Evolutionary conservation across 2,113 vertebrate species (phyloP).

Genomic region (Hydropotes inermis): DNA sequence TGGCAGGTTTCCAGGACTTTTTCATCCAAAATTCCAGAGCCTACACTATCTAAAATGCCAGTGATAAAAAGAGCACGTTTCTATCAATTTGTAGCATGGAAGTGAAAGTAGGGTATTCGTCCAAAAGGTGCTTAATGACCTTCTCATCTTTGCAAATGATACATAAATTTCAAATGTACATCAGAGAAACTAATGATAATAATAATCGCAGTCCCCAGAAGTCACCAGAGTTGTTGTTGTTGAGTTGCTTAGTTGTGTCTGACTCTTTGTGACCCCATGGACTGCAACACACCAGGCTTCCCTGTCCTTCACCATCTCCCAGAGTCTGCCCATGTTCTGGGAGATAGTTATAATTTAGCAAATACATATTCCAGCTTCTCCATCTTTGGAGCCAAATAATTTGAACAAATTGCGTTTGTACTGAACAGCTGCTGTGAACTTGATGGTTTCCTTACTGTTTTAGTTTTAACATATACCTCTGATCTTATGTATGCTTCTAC

Average conservation of each 20-base stretch:
- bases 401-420: accelerated
- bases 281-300: neutral
- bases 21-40: neutral
- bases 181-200: neutral
- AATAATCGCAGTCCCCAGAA: accelerated
- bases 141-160: neutral
- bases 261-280: neutral
- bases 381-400: neutral
- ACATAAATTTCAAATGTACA: neutral
- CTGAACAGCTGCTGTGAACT: neutral
- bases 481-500: neutral
- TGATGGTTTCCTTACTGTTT: neutral
- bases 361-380: accelerated
- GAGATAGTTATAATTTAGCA: neutral
- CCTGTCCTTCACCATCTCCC: neutral
- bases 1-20: neutral
- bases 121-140: neutral
- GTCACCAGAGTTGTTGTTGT: neutral
- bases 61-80: neutral
- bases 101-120: neutral
- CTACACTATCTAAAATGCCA: neutral
- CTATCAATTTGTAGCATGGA: too few species aligned
- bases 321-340: neutral
- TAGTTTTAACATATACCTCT: neutral
- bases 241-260: neutral